A percentile compares a stretch with the other conserved stretches of the same genome.
phyloP scores from a whole-genome alignment of 1,140 invertebrate genomes.

The Drosophila funebris region DNA sequence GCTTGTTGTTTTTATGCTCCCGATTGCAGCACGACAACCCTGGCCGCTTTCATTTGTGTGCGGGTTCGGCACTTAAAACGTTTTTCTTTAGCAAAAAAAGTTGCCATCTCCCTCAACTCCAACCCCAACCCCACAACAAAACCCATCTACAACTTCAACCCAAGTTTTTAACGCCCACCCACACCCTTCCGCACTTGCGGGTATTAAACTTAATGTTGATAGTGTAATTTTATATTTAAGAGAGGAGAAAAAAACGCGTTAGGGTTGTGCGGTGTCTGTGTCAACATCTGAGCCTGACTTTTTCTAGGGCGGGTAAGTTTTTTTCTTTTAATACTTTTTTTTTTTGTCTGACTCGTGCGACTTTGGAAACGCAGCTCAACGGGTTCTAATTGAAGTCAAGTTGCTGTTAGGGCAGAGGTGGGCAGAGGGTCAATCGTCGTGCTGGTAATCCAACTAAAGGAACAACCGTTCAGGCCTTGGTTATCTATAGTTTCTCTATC shows the following conservation, averaged over 20 bases:
- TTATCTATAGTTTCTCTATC: no score
- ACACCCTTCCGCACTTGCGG: conserved; percentile 65
- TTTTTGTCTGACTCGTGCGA: background rate
- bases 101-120: conserved; percentile 19
- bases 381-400: conserved; percentile 67
- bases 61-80: conserved; percentile 67
- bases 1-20: background rate
- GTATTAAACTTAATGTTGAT: conserved; percentile 81
- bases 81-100: conserved; percentile 55
- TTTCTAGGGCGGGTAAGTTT: conserved; percentile 9
- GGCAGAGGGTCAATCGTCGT: background rate
- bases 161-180: background rate
- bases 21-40: conserved; percentile 54
- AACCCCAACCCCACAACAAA: no score
- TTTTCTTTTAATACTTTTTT: conserved; percentile 14
- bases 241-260: conserved; percentile 24
- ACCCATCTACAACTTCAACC: no score
- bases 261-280: conserved; percentile 58
- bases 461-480: background rate
- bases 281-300: conserved; percentile 23
- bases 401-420: conserved; percentile 12
- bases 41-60: conserved; percentile 56
- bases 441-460: background rate
- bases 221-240: conserved; percentile 81
- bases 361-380: conserved; percentile 34